Evolutionary conservation across 2,113 vertebrate genomes (phyloP), one percentile per base, ranked within the genome.

Genomic region (Catharus minimus): DNA sequence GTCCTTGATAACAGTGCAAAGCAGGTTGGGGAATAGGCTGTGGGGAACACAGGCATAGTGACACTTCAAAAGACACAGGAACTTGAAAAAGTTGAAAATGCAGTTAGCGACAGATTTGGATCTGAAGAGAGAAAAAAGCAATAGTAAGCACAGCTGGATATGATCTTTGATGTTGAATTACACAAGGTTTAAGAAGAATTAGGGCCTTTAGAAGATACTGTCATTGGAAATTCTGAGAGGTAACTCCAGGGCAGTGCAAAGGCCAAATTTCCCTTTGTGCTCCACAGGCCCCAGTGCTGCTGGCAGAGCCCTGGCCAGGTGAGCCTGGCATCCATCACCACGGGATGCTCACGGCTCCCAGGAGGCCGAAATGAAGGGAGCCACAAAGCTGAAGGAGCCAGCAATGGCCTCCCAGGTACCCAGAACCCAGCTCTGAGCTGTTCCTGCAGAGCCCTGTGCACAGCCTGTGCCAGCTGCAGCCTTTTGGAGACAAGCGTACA

Each of bases 11-110:
- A 76, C 46, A 92, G 61, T 66, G 90, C 78, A 94, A 83, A 95
- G 91, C 86, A 90, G 92, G 83, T 89, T 92, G 90, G 73, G 92
- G 76, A 94, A 86, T 41, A 77, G 77, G 82, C 82, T 88, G 38
- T 79, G 66, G 47, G 89, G 87, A 95, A 50, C 84, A 82, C 36
- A 90, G 86, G 73, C 49, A 2, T 9, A 80, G 71, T 76, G 82
- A 60, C 41, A 74, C 76, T 94, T 94, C 95, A 94, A 95, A 96
- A 89, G 88, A 67, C 38, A 36, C 3, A 46, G 46, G 78, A 93
- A 81, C 90, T 62, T 89, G 89, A 89, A 94, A 94, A 95, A 94
- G 65, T 94, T 93, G 86, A 90, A 94, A 96, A 95, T 62, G 66
- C 43, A 62, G 86, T 69, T 83, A 92, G 84, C 4, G 41, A 86